A percentile compares a stretch with the other conserved stretches of the same genome.
These are phyloP conservation scores for Euspilapteryx auroguttella DNA, from an alignment of 2,888 invertebrate genomes.

Conservation along the genomic window DNA sequence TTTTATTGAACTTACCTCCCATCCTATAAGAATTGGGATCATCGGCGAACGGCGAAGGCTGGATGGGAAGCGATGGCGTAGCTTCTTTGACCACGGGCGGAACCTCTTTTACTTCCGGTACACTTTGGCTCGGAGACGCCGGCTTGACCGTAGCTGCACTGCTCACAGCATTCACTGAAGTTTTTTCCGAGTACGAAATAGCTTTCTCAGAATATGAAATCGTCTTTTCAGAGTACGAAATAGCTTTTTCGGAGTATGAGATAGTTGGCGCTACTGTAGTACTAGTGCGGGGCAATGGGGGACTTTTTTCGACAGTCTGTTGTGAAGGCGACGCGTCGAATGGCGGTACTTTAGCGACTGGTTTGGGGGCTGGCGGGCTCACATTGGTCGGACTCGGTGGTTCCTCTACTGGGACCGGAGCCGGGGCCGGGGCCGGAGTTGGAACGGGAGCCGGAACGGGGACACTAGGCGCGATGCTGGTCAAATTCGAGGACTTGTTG, in stretches of 20 bases:
- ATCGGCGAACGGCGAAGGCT: conserved; percentile 55
- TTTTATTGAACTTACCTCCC: conserved; percentile 66
- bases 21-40: conserved; percentile 71
- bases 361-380: conserved; percentile 34
- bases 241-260: too few species aligned
- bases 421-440: too few species aligned
- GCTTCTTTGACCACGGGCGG: conserved; percentile 20
- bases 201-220: conserved; percentile 16
- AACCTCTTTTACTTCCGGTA: conserved; percentile 17
- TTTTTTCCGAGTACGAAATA: conserved; percentile 29
- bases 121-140: conserved; percentile 10
- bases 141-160: conserved; percentile 15
- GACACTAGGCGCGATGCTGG: conserved; percentile 10
- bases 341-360: conserved; percentile 65
- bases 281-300: too few species aligned
- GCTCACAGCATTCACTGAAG: conserved; percentile 30
- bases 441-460: conserved; percentile 13
- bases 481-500: conserved; percentile 21
- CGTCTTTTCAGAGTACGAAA: too few species aligned
- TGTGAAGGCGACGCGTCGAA: conserved; percentile 53
- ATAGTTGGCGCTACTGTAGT: too few species aligned
- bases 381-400: conserved; percentile 26
- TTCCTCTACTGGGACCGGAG: conserved; percentile 21
- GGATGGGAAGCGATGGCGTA: conserved; percentile 32
- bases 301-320: conserved; percentile 12